Percentiles rank a stretch among this genome's conserved stretches.
Conservation (phyloP, 2,113 vertebrate genomes). For the Notechis scutatus region DNA sequence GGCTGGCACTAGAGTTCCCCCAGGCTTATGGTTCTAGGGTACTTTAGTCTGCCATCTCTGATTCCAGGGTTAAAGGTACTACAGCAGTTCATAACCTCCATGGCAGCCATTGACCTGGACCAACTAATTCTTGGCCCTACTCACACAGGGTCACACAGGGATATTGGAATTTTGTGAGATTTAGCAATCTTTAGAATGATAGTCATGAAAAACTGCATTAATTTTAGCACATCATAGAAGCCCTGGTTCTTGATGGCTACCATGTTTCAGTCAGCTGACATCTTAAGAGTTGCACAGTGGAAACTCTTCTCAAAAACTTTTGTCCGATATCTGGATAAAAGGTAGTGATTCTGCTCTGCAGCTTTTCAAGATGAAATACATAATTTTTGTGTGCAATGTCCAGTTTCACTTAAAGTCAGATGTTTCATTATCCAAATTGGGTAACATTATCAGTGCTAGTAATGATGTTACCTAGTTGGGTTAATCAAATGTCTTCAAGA, state of each 20-base stretch:
- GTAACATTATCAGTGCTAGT: neutral
- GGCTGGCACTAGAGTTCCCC: neutral
- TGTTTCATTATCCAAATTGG: neutral
- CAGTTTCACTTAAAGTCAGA: neutral
- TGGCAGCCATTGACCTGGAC: neutral
- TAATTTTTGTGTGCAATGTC: neutral
- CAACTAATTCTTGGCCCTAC: neutral
- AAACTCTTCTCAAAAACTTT: neutral
- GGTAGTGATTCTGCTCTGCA: neutral
- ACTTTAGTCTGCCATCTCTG: neutral
- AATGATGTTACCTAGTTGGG: neutral
- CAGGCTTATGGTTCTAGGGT: neutral
- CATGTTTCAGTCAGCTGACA: neutral
- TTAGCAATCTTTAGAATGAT: neutral
- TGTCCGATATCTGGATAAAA: neutral
- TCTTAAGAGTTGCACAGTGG: neutral
- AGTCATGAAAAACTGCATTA: neutral
- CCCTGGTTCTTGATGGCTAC: neutral
- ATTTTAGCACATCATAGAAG: neutral
- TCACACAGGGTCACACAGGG: neutral
- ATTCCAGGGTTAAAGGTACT: neutral
- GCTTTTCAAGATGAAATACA: neutral
- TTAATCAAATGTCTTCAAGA: neutral
- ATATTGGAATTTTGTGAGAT: neutral
- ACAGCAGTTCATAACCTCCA: neutral